Evolutionary conservation across 2,888 invertebrate genomes (phyloP).

Genomic region (Busseola fusca): DNA sequence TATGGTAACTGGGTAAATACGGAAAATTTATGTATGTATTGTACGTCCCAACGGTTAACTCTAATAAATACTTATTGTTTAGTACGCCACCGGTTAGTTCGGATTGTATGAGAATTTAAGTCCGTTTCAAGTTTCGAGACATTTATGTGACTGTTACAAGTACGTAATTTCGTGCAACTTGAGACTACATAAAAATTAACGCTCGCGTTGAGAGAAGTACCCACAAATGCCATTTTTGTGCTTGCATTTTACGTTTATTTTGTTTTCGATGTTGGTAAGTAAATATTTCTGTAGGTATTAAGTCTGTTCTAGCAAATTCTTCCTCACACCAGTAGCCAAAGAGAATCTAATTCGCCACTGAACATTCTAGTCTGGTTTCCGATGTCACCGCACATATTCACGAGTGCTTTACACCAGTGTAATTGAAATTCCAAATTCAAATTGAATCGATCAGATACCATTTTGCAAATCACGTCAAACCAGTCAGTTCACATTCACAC

Average conservation of each 20-base stretch:
- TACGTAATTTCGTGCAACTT: constrained; percentile 44
- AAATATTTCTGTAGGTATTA: background rate
- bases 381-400: constrained; percentile 21
- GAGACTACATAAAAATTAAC: constrained; percentile 43
- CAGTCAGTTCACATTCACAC: constrained; percentile 53
- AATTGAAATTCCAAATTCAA: constrained; percentile 51
- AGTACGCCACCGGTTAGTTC: constrained; percentile 38
- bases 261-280: background rate
- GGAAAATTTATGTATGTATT: constrained; percentile 68
- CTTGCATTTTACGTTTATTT: constrained; percentile 8
- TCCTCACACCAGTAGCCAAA: background rate
- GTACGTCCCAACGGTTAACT: constrained; percentile 54
- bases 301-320: background rate
- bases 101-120: constrained; percentile 53
- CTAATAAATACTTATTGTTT: constrained; percentile 65
- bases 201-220: constrained; percentile 29
- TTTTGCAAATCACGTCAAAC: constrained; percentile 59
- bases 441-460: constrained; percentile 50
- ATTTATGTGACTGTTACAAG: constrained; percentile 30
- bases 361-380: constrained; percentile 17
- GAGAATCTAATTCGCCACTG: constrained; percentile 1
- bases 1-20: constrained; percentile 70
- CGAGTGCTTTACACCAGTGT: constrained; percentile 22
- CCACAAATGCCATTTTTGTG: constrained; percentile 19
- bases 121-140: constrained; percentile 36